Base-by-base conservation (phyloP, 1,140 invertebrate species). In the Bombus polaris region DNA sequence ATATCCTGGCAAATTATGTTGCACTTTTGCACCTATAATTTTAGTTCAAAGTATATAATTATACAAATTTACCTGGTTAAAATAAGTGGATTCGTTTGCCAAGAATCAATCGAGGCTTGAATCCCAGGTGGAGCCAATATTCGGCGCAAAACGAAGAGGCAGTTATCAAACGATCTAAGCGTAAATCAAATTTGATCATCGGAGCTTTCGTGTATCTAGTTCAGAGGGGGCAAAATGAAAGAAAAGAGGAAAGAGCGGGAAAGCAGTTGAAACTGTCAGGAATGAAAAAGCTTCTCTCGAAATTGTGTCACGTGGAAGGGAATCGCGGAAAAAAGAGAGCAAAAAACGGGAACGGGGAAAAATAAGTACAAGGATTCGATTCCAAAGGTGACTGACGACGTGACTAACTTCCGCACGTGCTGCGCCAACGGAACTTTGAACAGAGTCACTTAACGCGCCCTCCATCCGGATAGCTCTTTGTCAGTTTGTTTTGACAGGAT, bases 301-400 rank as follows among this genome's bases (percentile, higher is more conserved):
- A 74, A 74, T 47, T 28, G 42, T 25, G 42, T 74, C 35, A 25
- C 59, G 35, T 32, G 37, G 4, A 44, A 25, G 28, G 10, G 4
- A 59, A 37, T 59, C 10, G 37, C 9, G 15, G 42, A 25, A 42
- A n/a, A 42, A 77, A 9, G 28, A 32, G 22, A 28, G 5, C 13
- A n/a, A 35, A 35, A 42, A 78, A 42, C 37, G 28, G n/a, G n/a
- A 39, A 9, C 59, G 4, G 25, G 59, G 37, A 78, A 80, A 44
- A n/a, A 44, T 72, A 72, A 72, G 39, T 39, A 62, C 53, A 53
- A 78, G 37, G n/a, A 47, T 68, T 68, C 77, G 32, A 79, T 47
- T 68, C 32, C 42, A 35, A n/a, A 42, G 59, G 35, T 68, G 65
- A 79, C 39, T 42, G 62, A 79, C 39, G 37, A 44, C 39, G 62